A percentile compares a stretch with the other conserved stretches of the same genome.
These are phyloP conservation scores for Cactoblastis cactorum DNA, from an alignment of 2,888 invertebrate genomes.

Conservation along the genomic window DNA sequence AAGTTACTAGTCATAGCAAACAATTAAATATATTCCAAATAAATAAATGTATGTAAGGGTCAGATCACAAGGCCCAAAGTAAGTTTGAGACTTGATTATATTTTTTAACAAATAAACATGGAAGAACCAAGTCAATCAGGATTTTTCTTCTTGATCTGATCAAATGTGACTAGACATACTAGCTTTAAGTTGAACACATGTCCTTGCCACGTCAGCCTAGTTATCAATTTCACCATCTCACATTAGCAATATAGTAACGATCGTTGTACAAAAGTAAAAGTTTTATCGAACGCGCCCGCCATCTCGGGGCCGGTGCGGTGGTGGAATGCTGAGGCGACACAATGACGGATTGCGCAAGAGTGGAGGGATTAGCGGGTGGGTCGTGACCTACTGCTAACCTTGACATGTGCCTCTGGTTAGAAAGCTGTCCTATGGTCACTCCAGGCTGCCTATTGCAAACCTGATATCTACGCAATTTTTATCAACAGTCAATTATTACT, in stretches of 20 bases:
- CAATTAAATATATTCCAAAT: too few relatives aligned
- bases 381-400: slow-evolving; percentile 49
- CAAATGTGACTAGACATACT: neutral
- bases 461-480: slow-evolving; percentile 1
- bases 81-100: too few relatives aligned
- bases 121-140: too few relatives aligned
- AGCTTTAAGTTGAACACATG: neutral
- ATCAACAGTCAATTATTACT: neutral
- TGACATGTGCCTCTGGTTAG: slow-evolving; percentile 61
- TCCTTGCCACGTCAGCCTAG: neutral
- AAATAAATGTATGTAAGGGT: too few relatives aligned
- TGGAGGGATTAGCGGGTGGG: slow-evolving; percentile 42
- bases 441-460: slow-evolving; percentile 17
- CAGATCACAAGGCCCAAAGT: too few relatives aligned
- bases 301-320: neutral
- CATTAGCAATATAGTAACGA: neutral
- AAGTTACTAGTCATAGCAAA: too few relatives aligned
- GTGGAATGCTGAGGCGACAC: neutral
- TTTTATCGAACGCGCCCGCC: neutral
- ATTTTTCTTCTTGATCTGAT: neutral
- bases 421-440: slow-evolving; percentile 48
- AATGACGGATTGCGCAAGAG: slow-evolving; percentile 37
- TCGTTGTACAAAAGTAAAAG: slow-evolving; percentile 1
- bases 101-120: too few relatives aligned
- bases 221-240: neutral